Conservation (phyloP, 2,797 vertebrate genomes). For the Sebastes kiyomatsui region DNA sequence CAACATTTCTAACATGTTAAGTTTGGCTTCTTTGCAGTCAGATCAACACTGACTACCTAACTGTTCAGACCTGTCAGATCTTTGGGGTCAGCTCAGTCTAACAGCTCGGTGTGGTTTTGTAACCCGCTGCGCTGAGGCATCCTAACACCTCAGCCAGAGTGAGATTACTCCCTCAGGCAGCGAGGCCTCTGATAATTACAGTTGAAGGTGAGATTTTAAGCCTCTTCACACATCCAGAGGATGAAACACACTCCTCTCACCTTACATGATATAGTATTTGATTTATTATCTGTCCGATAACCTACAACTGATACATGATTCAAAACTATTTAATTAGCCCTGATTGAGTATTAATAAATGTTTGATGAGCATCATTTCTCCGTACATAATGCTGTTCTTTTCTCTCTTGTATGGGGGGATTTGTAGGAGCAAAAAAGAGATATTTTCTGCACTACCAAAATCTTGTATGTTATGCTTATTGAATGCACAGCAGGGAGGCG, state of each 20-base stretch:
- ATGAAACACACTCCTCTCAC: constrained; percentile 14
- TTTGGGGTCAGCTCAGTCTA: constrained; percentile 34
- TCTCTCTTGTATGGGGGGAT: background rate
- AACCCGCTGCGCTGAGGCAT: constrained; percentile 32
- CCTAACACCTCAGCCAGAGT: constrained; percentile 62
- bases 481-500: background rate
- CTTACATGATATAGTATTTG: background rate
- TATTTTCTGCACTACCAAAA: background rate
- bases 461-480: background rate
- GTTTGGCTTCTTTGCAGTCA: background rate
- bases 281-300: background rate
- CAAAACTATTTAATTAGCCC: background rate
- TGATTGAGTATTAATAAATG: constrained; percentile 13
- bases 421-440: background rate
- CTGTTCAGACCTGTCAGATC: background rate
- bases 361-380: background rate
- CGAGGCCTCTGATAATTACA: constrained; percentile 55
- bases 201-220: constrained; percentile 55
- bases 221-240: constrained; percentile 29
- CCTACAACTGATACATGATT: background rate
- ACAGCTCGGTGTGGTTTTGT: constrained; percentile 30
- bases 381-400: background rate
- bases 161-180: constrained; percentile 65
- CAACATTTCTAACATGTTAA: background rate
- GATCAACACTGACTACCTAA: background rate